A percentile compares a stretch with the other conserved stretches of the same genome.
Evolutionary conservation across 2,113 vertebrate species (phyloP).

Genomic region (Oreocharis arfaki): DNA sequence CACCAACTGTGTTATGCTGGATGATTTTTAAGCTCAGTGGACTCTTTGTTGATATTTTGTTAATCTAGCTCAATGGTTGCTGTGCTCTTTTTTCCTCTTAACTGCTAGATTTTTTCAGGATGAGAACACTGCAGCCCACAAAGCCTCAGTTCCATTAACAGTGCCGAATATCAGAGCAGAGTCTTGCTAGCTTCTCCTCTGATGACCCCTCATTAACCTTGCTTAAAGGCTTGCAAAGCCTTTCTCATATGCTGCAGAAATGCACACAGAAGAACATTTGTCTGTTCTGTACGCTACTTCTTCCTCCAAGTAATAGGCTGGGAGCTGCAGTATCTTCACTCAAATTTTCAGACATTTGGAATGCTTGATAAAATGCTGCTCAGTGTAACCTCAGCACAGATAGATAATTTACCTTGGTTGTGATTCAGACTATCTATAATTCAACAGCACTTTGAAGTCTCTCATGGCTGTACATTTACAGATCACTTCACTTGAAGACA

Average conservation of each 20-base stretch:
- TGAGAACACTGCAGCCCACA: conserved; percentile 52
- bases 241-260: conserved; percentile 37
- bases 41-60: conserved; percentile 39
- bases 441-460: not conserved
- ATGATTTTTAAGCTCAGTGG: not conserved
- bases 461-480: not conserved
- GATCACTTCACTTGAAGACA: not conserved
- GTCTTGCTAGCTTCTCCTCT: conserved; percentile 42
- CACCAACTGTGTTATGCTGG: not conserved
- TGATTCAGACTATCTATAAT: not conserved
- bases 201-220: conserved; percentile 55
- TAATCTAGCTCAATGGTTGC: conserved; percentile 9
- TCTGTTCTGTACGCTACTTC: conserved; percentile 33
- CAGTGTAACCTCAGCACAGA: not conserved
- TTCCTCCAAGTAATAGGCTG: not conserved
- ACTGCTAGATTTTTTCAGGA: conserved; percentile 46
- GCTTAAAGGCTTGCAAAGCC: conserved; percentile 26
- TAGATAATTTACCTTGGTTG: not conserved
- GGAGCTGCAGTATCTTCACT: not conserved
- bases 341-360: not conserved
- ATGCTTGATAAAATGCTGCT: not conserved
- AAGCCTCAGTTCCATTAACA: conserved; percentile 42
- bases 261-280: conserved; percentile 48
- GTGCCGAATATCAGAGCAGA: not conserved
- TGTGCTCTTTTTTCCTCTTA: conserved; percentile 33